These are phyloP conservation scores for Choreutis nemorana DNA, from an alignment of 2,888 invertebrate genomes.

Conservation along the genomic window DNA sequence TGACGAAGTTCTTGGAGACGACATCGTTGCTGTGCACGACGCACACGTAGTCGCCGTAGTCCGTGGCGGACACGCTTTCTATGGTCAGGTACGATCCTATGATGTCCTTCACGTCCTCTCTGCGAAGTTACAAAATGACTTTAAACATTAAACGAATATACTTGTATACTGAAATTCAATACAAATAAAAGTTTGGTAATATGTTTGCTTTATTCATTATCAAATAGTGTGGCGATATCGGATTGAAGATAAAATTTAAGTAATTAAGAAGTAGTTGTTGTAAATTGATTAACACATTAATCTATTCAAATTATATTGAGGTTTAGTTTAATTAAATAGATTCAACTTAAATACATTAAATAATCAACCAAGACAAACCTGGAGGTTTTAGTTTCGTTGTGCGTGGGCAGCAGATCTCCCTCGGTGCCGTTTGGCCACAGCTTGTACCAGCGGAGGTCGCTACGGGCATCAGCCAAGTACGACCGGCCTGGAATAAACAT, in stretches of 20 bases:
- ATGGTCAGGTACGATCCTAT: constrained; percentile 75
- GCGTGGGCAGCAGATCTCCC: constrained; percentile 39
- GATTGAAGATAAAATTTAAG: too few relatives aligned
- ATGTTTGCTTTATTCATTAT: too few relatives aligned
- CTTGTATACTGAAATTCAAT: too few relatives aligned
- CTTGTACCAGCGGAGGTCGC: constrained; percentile 75
- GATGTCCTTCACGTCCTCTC: constrained; percentile 76
- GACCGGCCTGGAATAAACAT: constrained; percentile 57
- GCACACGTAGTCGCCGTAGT: constrained; percentile 78
- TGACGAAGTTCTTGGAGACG: constrained; percentile 54
- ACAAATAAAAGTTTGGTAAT: too few relatives aligned
- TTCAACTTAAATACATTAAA: too few relatives aligned
- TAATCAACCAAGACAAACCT: constrained; percentile 41
- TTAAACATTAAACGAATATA: too few relatives aligned
- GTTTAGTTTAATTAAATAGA: too few relatives aligned
- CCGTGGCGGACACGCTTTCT: constrained; percentile 63
- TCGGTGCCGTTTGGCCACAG: constrained; percentile 64
- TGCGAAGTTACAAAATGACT: constrained; percentile 44
- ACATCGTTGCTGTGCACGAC: constrained; percentile 71
- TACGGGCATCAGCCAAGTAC: constrained; percentile 75
- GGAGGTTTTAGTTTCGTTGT: constrained; percentile 42
- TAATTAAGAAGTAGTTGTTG: too few relatives aligned
- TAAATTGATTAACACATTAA: too few relatives aligned
- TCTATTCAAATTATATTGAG: too few relatives aligned
- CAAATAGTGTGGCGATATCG: too few relatives aligned